Conservation (phyloP, 2,888 invertebrate species). For the Ophraella communa region DNA sequence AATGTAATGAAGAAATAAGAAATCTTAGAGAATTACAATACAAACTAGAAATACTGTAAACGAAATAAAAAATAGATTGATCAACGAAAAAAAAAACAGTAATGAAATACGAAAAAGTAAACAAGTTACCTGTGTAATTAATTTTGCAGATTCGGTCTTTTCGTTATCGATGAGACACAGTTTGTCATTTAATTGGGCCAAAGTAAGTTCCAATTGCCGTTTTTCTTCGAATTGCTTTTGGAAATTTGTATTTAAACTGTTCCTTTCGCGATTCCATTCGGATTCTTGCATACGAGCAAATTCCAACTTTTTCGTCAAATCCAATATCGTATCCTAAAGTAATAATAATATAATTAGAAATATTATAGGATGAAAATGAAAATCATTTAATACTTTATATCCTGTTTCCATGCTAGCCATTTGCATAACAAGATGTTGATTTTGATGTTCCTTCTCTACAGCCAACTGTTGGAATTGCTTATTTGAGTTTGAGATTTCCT, state of each 20-base stretch:
- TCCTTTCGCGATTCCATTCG: slow-evolving; percentile 62
- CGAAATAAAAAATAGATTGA: no score
- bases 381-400: slow-evolving; percentile 36
- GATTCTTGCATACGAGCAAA: slow-evolving; percentile 57
- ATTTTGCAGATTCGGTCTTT: slow-evolving; percentile 63
- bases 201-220: slow-evolving; percentile 54
- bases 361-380: not conserved
- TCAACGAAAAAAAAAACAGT: not conserved
- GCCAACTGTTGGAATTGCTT: slow-evolving; percentile 56
- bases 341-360: not conserved
- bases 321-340: slow-evolving; percentile 38
- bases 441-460: slow-evolving; percentile 49
- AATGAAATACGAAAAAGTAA: not conserved
- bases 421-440: slow-evolving; percentile 45
- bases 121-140: slow-evolving; percentile 56
- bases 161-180: slow-evolving; percentile 62
- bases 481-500: slow-evolving; percentile 53
- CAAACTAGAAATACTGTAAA: no score
- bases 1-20: no score
- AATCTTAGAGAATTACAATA: no score
- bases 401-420: slow-evolving; percentile 59
- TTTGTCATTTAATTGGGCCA: slow-evolving; percentile 63
- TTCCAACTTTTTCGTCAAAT: slow-evolving; percentile 40
- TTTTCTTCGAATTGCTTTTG: slow-evolving; percentile 60
- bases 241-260: slow-evolving; percentile 54